Base-by-base conservation (phyloP, 2,888 invertebrate genomes). In the Didymodactylos carnosus region DNA sequence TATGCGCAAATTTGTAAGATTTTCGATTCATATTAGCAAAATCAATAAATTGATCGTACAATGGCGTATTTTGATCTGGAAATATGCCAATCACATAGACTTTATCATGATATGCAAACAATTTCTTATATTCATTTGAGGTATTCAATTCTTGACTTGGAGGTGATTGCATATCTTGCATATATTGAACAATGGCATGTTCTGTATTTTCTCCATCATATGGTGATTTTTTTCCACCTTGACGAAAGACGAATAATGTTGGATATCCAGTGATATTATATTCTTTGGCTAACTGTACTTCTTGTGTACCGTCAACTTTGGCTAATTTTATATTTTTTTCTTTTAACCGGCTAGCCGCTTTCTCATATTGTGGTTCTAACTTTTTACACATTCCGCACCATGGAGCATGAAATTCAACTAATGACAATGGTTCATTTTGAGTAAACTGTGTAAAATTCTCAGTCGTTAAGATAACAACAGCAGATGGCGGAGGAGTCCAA, bases 341-440 rank as follows among this genome's bases (percentile, higher is more conserved):
- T 29, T 62, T 62, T 74, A 86, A 78, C 19, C 78, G 77, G 75
- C 82, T 79, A 3, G 87, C 86, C 13, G 87, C 86, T 76, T 83
- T 84, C 76, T 85, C 84, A 80, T 85, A 87, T 73, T 85, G 84
- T 16, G 86, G 85, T 46, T 83, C 84, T 73, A 86, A 79, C 76
- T 82, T 79, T 77, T 85, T 84, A 79, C 86, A 86, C 76, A 86
- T 85, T 11, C 85, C 85, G 80, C 86, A 86, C 86, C 86, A 86
- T 40, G 86, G 86, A 19, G 87, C 86, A 80, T 86, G 87, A 78
- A 87, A 87, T 78, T 86, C 86, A 25, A 87, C 84, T 46, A 87
- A 80, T 39, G 84, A 81, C 23, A 84, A 81, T 19, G 85, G 84
- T 71, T 84, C 82, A 49, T 81, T 80, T 19, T 81, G 79, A 53